Base-by-base conservation (phyloP, 1,140 invertebrate species). In the Euglossa dilemma region DNA sequence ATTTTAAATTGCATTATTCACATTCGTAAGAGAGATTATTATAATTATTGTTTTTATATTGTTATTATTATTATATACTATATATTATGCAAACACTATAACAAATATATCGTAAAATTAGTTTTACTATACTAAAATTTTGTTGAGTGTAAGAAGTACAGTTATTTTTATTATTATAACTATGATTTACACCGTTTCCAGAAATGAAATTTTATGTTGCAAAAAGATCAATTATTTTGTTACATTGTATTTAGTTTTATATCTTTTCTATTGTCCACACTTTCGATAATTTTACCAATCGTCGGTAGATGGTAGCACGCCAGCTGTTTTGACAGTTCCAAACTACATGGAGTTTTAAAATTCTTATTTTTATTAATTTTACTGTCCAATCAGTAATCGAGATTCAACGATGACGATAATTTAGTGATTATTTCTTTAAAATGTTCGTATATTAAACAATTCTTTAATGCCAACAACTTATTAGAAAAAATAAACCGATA, bases 221-320 rank as follows among this genome's bases (percentile, higher is more conserved):
- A 1, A 56, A 57, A 43, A 43, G 0, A 20, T 59, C 20, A 57
- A 47, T 14, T 61, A 45, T 47, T 45, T 59, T 12, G 8, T 28
- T 43, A 63, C n/a, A n/a, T n/a, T 2, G 6, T 11, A 3, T 64
- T 25, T 52, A 77, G 45, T 54, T 61, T 66, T 52, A 1, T 12
- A 25, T 6, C 0, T 7, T 12, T 54, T 50, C 54, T 23, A 67
- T 45, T 54, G 20, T 54, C 11, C 36, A 20, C 23, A 28, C 14
- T 43, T 77, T 36, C n/a, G 12, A 4, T 77, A 25, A 56, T 66
- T 52, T 28, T 52, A 16, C 28, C n/a, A n/a, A 43, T n/a, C 16
- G 75, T 56, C 43, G 45, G 6, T 59, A 79, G 77, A 79, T 79
- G 77, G 77, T 50, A 54, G 64, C 23, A 3, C 36, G 23, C 14